Evolutionary conservation across 53 echinoderm and acorn worm genomes (phyloP).

Genomic region (Paracentrotus lividus): DNA sequence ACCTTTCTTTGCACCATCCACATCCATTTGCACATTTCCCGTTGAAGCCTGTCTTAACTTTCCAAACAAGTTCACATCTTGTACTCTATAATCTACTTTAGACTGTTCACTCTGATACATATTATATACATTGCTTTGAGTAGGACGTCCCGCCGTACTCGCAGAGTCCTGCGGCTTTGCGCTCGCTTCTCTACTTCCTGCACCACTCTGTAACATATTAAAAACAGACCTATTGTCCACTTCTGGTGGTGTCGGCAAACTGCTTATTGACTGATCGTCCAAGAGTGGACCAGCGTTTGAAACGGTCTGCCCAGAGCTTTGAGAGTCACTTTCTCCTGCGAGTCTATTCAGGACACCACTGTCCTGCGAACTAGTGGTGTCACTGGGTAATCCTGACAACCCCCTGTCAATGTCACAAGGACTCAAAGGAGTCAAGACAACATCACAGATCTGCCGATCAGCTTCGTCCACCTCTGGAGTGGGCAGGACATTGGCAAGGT

Average conservation of each 20-base stretch:
- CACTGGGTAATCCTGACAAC: neutral
- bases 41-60: neutral
- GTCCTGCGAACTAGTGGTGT: constrained; percentile 18
- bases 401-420: constrained; percentile 51
- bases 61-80: constrained; percentile 66
- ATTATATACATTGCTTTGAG: constrained; percentile 54
- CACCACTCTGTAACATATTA: constrained; percentile 62
- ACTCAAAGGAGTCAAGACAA: constrained; percentile 60
- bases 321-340: constrained; percentile 11
- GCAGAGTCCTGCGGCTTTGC: neutral
- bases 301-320: neutral
- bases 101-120: constrained; percentile 53
- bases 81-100: constrained; percentile 59
- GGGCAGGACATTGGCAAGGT: constrained; percentile 58
- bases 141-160: constrained; percentile 9
- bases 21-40: constrained; percentile 71
- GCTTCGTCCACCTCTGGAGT: constrained; percentile 63
- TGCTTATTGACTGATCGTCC: constrained; percentile 40
- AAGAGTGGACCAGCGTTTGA: neutral
- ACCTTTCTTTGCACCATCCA: constrained; percentile 28
- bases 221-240: constrained; percentile 58
- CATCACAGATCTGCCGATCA: constrained; percentile 48
- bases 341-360: neutral
- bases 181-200: neutral
- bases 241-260: constrained; percentile 61